Evolutionary conservation across 2,797 vertebrate species (phyloP), one percentile per base, ranked within the genome.

Genomic region (Geotrypetes seraphini): DNA sequence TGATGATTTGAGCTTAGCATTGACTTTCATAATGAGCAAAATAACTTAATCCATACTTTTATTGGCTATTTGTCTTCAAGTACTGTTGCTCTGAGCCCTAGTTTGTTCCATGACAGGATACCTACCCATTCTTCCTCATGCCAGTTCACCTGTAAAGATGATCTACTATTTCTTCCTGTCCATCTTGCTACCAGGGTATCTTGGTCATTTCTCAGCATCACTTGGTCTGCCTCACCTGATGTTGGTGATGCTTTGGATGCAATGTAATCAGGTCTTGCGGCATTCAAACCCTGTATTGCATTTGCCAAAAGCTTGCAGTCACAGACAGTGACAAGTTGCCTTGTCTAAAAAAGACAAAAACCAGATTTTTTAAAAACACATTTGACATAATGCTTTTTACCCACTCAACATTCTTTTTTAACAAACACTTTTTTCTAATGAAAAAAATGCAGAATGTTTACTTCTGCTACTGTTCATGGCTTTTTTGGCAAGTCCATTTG

Each of bases 41-140:
- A n/a, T n/a, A n/a, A n/a, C n/a, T n/a, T n/a, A n/a, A n/a, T n/a
- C n/a, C n/a, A n/a, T n/a, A n/a, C n/a, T n/a, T n/a, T n/a, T n/a
- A n/a, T n/a, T n/a, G n/a, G n/a, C n/a, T n/a, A n/a, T n/a, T n/a
- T n/a, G n/a, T n/a, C n/a, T n/a, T n/a, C n/a, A n/a, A n/a, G n/a
- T n/a, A n/a, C n/a, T n/a, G n/a, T n/a, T n/a, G n/a, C n/a, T n/a
- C n/a, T n/a, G n/a, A n/a, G n/a, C n/a, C n/a, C n/a, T n/a, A n/a
- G n/a, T n/a, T n/a, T n/a, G n/a, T n/a, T n/a, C n/a, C n/a, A n/a
- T 5, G 11, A 8, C 3, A 3, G n/a, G 7, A 28, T 28, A 79
- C 89, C 11, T 64, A 97, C 96, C 96, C 94, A 99, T 47, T 99
- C 94, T 53, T 96, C 91, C 58, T 97, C 93, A 1, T 92, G 88